phyloP scores from a whole-genome alignment of 1,140 invertebrate genomes.

The Drosophila tristis region DNA sequence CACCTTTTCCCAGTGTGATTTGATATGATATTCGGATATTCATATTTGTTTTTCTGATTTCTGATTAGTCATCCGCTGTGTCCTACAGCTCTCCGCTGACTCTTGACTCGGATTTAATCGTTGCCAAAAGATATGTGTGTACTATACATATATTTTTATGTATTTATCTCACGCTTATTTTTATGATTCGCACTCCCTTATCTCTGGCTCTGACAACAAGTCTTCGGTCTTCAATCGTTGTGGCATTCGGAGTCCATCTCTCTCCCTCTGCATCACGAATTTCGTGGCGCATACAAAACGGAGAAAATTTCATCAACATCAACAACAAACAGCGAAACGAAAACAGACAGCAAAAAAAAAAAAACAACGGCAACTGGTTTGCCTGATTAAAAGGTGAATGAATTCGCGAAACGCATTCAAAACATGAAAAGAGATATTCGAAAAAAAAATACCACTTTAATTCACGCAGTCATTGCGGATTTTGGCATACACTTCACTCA shows the following conservation, averaged over 20 bases:
- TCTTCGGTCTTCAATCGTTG: constrained; percentile 16
- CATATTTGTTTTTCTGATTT: constrained; percentile 4
- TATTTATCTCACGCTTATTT: constrained; percentile 71
- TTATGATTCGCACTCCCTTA: constrained; percentile 13
- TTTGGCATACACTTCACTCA: neutral
- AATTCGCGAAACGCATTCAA: constrained; percentile 62
- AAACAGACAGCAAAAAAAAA: constrained; percentile 32
- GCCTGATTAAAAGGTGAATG: constrained; percentile 79
- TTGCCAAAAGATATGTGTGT: constrained; percentile 21
- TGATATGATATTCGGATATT: constrained; percentile 28
- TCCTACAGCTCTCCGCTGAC: constrained; percentile 5
- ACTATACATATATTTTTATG: constrained; percentile 48
- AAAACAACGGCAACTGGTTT: constrained; percentile 63
- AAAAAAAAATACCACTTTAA: constrained; percentile 39
- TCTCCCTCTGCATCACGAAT: constrained; percentile 44
- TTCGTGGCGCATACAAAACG: constrained; percentile 66
- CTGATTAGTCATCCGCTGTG: constrained; percentile 22
- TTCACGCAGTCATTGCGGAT: neutral
- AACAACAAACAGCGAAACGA: constrained; percentile 47
- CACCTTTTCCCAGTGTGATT: constrained; percentile 3
- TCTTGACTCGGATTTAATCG: constrained; percentile 3
- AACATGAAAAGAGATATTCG: constrained; percentile 13
- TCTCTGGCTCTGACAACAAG: no score
- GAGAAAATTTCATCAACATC: constrained; percentile 61
- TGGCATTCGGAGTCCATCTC: no score